phyloP scores from a whole-genome alignment of 30 jellyfish, hydroid and myxozoan genomes.

The Turritopsis dohrnii region DNA sequence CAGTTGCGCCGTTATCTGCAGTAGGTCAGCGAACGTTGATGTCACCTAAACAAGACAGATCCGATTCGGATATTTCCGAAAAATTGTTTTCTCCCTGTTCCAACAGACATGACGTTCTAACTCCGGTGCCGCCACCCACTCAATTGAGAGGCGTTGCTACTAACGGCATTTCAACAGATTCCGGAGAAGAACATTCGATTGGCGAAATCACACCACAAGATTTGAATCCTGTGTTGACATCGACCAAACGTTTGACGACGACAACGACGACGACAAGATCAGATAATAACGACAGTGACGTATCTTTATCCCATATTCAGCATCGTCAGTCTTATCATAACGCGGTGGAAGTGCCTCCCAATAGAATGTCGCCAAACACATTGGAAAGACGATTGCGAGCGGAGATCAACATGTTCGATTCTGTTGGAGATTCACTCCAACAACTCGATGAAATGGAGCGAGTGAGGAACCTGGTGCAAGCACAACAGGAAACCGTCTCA shows the following conservation, averaged over 20 bases:
- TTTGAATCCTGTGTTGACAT: slow-evolving; percentile 26
- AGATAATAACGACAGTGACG: background rate
- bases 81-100: slow-evolving; percentile 25
- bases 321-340: background rate
- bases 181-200: background rate
- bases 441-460: slow-evolving; percentile 72
- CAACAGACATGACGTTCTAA: background rate
- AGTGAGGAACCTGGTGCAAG: slow-evolving; percentile 57
- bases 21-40: slow-evolving; percentile 7
- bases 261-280: background rate
- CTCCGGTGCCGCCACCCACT: background rate
- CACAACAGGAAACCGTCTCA: slow-evolving; percentile 89
- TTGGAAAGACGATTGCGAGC: slow-evolving; percentile 78
- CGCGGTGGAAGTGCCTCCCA: background rate
- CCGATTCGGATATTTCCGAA: slow-evolving; percentile 24
- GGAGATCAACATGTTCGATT: slow-evolving; percentile 67
- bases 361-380: slow-evolving; percentile 65
- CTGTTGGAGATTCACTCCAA: slow-evolving; percentile 75
- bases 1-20: too few relatives aligned
- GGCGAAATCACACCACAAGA: background rate
- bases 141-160: background rate
- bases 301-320: background rate
- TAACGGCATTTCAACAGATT: background rate
- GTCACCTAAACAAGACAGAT: slow-evolving; percentile 12
- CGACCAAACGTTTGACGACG: slow-evolving; percentile 17